Conservation (phyloP, 2,888 invertebrate genomes). For the Erebia palarica region DNA sequence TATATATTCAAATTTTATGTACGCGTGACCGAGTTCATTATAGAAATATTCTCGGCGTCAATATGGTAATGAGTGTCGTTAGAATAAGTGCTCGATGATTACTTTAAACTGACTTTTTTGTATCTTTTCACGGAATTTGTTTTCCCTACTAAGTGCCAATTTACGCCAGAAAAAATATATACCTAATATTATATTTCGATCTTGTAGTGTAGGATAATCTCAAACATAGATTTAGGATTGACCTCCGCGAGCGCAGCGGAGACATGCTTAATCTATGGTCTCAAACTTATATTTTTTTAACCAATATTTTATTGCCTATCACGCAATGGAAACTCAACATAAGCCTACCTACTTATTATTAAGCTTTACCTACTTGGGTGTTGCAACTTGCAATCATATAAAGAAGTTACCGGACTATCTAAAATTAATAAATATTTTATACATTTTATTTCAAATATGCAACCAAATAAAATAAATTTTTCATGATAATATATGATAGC, state of each 20-base stretch:
- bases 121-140: slow-evolving; percentile 20
- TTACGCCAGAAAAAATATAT: too few species aligned
- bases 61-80: slow-evolving; percentile 58
- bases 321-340: not conserved
- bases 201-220: too few species aligned
- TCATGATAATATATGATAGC: not conserved
- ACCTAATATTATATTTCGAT: too few species aligned
- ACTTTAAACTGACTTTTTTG: slow-evolving; percentile 27
- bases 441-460: slow-evolving; percentile 5
- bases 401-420: slow-evolving; percentile 12
- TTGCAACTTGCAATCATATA: slow-evolving; percentile 3
- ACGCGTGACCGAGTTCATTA: slow-evolving; percentile 77
- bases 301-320: not conserved
- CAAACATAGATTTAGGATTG: too few species aligned
- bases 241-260: too few species aligned
- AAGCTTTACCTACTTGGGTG: too few species aligned
- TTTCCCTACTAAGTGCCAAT: not conserved
- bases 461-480: slow-evolving; percentile 8
- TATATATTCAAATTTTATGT: slow-evolving; percentile 76
- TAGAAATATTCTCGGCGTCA: slow-evolving; percentile 59
- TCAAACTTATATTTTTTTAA: too few species aligned
- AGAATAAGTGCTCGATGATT: slow-evolving; percentile 39
- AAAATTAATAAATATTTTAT: slow-evolving; percentile 9
- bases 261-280: too few species aligned
- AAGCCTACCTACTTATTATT: too few species aligned